phyloP scores from a whole-genome alignment of 2,888 invertebrate genomes.

The Rhaphigaster nebulosa region DNA sequence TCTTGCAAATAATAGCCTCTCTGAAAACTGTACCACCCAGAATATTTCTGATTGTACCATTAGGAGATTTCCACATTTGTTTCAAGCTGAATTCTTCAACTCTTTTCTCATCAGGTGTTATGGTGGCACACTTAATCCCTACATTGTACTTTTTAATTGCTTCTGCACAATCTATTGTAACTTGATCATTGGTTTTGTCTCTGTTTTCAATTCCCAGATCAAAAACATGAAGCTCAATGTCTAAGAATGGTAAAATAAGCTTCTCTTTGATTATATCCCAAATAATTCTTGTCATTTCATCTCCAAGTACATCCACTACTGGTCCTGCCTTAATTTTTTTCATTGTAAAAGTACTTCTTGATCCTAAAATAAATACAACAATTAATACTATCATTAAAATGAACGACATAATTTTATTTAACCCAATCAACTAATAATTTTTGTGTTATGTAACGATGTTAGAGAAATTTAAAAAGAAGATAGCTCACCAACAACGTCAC shows the following conservation, averaged over 20 bases:
- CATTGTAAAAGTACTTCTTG: conserved; percentile 62
- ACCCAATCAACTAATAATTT: not conserved
- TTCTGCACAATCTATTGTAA: conserved; percentile 96
- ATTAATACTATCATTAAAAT: not conserved
- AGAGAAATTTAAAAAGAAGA: not conserved
- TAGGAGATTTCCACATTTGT: conserved; percentile 93
- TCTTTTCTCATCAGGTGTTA: conserved; percentile 96
- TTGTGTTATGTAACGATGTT: not conserved
- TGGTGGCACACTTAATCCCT: conserved; percentile 98
- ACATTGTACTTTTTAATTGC: conserved; percentile 98
- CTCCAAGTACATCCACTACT: conserved; percentile 93
- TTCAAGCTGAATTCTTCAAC: conserved; percentile 91
- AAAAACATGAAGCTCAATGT: conserved; percentile 92
- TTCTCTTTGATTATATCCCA: conserved; percentile 99
- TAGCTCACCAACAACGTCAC: not conserved
- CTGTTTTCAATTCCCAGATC: conserved; percentile 96
- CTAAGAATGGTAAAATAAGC: conserved; percentile 94
- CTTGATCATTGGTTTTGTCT: conserved; percentile 93
- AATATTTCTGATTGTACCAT: conserved; percentile 90
- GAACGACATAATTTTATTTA: not conserved
- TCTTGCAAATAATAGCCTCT: conserved; percentile 90
- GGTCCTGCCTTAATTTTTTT: conserved; percentile 76
- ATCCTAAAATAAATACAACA: not conserved
- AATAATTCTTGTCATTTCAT: conserved; percentile 97
- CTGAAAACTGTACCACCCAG: conserved; percentile 87